A percentile compares a stretch with the other conserved stretches of the same genome.
Conservation (phyloP, 2,888 invertebrate genomes). For the Mactromeris polynyma region DNA sequence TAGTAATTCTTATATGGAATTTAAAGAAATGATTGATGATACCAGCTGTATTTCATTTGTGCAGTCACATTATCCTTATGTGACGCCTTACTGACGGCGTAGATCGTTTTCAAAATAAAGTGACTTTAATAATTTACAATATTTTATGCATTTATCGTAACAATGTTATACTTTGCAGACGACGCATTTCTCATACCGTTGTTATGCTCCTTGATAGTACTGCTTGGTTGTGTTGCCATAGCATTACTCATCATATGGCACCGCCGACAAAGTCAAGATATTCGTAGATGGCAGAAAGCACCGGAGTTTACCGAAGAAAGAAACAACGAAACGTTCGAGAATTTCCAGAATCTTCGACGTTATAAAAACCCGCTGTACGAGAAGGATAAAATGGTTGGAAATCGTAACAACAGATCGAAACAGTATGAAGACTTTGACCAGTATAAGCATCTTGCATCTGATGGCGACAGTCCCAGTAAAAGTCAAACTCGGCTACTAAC, state of each 20-base stretch:
- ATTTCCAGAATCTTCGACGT: constrained; percentile 92
- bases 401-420: constrained; percentile 85
- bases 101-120: too few relatives aligned
- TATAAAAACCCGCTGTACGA: constrained; percentile 93
- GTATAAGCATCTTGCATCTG: constrained; percentile 43
- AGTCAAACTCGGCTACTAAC: constrained; percentile 77
- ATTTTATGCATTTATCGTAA: neutral
- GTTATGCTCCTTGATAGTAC: constrained; percentile 82
- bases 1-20: too few relatives aligned
- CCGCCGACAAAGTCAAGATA: constrained; percentile 89
- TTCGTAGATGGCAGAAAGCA: constrained; percentile 87
- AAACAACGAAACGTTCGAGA: constrained; percentile 97
- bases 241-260: constrained; percentile 87
- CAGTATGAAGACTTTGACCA: constrained; percentile 89
- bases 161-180: constrained; percentile 33
- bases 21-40: too few relatives aligned
- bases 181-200: constrained; percentile 75
- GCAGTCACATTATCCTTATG: too few relatives aligned
- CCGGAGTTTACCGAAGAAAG: constrained; percentile 88
- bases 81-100: too few relatives aligned
- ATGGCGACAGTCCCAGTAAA: constrained; percentile 73
- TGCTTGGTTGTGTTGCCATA: constrained; percentile 81
- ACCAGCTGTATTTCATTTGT: too few relatives aligned
- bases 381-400: constrained; percentile 88
- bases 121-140: too few relatives aligned